Evolutionary conservation across 2,888 invertebrate species (phyloP), one percentile per base, ranked within the genome.

Genomic region (Alloscopus bannaensis): DNA sequence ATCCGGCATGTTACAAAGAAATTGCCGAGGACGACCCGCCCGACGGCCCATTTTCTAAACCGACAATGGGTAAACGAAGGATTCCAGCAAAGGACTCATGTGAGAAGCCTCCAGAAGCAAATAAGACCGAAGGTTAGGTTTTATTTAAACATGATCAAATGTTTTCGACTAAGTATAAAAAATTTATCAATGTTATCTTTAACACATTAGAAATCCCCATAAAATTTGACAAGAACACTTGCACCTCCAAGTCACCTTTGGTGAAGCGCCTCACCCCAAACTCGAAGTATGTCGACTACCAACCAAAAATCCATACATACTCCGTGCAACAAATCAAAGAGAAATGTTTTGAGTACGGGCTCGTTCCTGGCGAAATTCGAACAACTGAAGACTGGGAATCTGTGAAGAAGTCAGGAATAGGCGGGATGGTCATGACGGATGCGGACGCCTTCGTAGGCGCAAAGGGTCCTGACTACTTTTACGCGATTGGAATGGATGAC

Each of bases 401-500:
- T 3, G 42, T 75, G 13, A 26, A 20, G 11, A 75, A 47, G 16
- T 75, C 75, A 6, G 66, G 66, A 0, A 75, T 75, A 36, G 65
- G 57, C 16, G 64, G 55, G 24, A 47, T 57, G n/a, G 31, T 73
- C 8, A 2, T 26, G 3, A 42, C 57, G 36, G 47, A 62, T 1
- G 13, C 29, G 1, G 31, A 29, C 8, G 29, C 36, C 4, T 3
- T 22, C n/a, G n/a, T n/a, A n/a, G 40, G 29, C 6, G 22, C 40
- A 8, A 26, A n/a, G 22, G 36, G 47, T 4, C 4, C 59, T 0
- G 59, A 57, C 26, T 59, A 47, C 11, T 75, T 75, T 50, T 75
- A 75, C 40, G 75, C 26, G 18, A 75, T 75, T 59, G 75, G 75
- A 11, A 75, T 75, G 66, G 75, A 75, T 55, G 75, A 75, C 40